Evolutionary conservation across 2,797 vertebrate species (phyloP), one percentile per base, ranked within the genome.

Genomic region (Neopelma chrysocephalum): DNA sequence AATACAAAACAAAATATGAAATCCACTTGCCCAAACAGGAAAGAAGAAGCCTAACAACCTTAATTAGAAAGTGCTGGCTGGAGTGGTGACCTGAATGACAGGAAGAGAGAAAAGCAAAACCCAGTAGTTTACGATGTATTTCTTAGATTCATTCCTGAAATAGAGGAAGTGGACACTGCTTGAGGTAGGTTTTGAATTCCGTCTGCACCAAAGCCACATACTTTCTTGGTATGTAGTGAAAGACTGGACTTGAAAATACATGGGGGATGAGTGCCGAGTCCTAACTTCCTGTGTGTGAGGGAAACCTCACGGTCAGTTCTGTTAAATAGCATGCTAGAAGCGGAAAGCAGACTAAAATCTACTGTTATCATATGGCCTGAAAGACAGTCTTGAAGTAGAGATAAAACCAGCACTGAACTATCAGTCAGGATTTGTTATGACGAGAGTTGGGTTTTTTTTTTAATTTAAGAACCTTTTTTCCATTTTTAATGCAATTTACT

Each of bases 121-220:
- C 25, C 26, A 43, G 2, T 12, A 58, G 34, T 9, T 83, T 47
- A 32, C 0, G 0, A 16, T 5, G 5, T 18, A 26, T 78, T 83
- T 81, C 51, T 93, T 56, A 86, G 48, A 43, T 36, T 62, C 58
- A 36, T 56, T 77, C 19, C 23, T 75, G 48, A 71, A 56, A 82
- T 0, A n/a, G n/a, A 29, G 21, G 8, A 70, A 62, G 16, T 14
- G 16, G 26, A 3, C 18, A 69, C 31, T 54, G 47, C 18, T 18
- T 81, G 61, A 57, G 42, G 42, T 6, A 45, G 22, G 11, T 9
- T 70, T 71, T 64, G 21, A 70, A 47, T 50, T 81, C 22, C 14
- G 16, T 27, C 43, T 60, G 57, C 65, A 70, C 48, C 47, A 47
- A 73, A 86, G 15, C 7, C 80, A 62, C 11, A 36, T 17, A 38